Base-by-base conservation (phyloP, 2,888 invertebrate species). In the Dolomedes plantarius region DNA sequence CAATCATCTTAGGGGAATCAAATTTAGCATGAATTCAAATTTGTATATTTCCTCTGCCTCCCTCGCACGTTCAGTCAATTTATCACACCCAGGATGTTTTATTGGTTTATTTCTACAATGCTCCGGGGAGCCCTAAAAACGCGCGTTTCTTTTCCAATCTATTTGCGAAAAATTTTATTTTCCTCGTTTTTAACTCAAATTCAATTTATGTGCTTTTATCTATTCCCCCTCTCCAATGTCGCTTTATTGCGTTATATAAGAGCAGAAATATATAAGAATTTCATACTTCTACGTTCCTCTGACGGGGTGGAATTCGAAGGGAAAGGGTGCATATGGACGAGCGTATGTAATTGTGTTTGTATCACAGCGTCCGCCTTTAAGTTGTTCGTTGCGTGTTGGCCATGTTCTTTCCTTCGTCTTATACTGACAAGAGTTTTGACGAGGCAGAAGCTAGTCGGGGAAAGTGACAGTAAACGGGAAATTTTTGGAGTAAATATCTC, bases 1-100 rank as follows among this genome's bases (percentile, higher is more conserved):
- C 56, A 56, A 56, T 56, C 2, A 23, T 56, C 56, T 23, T 46
- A 46, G 5, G 16, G 16, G 56, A 56, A 56, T 56, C 56, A 56
- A 56, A 56, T 56, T 56, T 56, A 56, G 11, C 23, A 16, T 1
- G 16, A 56, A 56, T 56, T 56, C 56, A 56, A 56, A 56, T 56
- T n/a, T 56, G 23, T 56, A 1, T 23, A 56, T 23, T 23, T 23
- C n/a, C n/a, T n/a, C 36, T 36, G 36, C 36, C 56, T 2, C 6
- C 16, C 19, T 7, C 56, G 56, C 16, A 2, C 19, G 3, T 23
- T 3, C 46, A 2, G 19, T 23, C 56, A 23, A 19, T 56, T 56
- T 56, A 56, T 46, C 56, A 11, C 23, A 6, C 23, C 23, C 23
- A 56, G 19, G 9, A 56, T 56, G 3, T 23, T 56, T 23, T 56